Percentiles rank a stretch among this genome's conserved stretches.
phyloP scores from a whole-genome alignment of 2,888 invertebrate genomes.

The Mythimna vitellina region DNA sequence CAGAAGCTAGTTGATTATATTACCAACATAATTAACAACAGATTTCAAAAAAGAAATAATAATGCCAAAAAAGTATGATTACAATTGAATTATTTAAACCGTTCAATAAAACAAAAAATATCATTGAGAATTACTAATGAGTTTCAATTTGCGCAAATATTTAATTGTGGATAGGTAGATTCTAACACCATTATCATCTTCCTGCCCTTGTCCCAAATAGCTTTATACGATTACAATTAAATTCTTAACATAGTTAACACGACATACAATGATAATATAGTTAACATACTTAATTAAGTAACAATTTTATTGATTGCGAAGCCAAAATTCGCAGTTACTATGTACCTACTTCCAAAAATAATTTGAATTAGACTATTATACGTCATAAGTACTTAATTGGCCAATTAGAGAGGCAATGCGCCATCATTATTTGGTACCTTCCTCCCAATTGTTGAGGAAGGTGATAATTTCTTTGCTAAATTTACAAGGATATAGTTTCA shows the following conservation, averaged over 20 bases:
- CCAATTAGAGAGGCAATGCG: slow-evolving; percentile 26
- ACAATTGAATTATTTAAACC: no score
- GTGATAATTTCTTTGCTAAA: slow-evolving; percentile 22
- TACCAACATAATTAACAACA: no score
- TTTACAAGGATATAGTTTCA: slow-evolving; percentile 8
- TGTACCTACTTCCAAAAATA: slow-evolving; percentile 17
- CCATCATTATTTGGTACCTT: slow-evolving; percentile 20
- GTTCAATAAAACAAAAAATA: no score
- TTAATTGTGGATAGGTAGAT: neutral
- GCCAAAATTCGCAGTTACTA: slow-evolving; percentile 7
- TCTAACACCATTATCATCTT: no score
- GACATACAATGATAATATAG: no score
- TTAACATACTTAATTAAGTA: no score
- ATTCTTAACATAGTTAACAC: no score
- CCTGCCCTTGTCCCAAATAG: no score
- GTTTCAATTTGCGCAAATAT: neutral
- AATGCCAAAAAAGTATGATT: no score
- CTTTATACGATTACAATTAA: no score
- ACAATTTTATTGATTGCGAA: neutral
- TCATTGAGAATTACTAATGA: neutral
- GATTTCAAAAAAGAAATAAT: no score
- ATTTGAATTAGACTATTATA: slow-evolving; percentile 26
- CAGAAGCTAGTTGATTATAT: no score
- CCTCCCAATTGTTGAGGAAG: neutral
- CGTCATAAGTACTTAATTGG: slow-evolving; percentile 15